Conservation (phyloP, 2,113 vertebrate species). For the Genyomyrus donnyi region DNA sequence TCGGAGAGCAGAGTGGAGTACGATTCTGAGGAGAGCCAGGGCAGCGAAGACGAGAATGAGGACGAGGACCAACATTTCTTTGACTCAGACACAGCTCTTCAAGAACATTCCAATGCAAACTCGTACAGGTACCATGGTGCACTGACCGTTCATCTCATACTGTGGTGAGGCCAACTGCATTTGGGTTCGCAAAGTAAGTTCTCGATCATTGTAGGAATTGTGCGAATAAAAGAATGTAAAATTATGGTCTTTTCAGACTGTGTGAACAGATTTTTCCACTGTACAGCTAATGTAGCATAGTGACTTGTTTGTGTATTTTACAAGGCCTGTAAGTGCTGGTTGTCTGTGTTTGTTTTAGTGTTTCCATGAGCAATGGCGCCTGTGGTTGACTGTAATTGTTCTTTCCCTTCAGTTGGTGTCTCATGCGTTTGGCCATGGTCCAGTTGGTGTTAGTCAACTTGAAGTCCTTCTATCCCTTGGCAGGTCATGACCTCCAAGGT, state of each 20-base stretch:
- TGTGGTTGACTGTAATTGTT: background rate
- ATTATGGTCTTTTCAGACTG: background rate
- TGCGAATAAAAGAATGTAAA: background rate
- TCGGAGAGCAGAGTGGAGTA: constrained; percentile 75
- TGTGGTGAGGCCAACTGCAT: background rate
- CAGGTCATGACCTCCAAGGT: constrained; percentile 95
- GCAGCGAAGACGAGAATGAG: constrained; percentile 71
- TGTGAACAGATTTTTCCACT: background rate
- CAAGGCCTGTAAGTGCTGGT: background rate
- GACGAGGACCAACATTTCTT: constrained; percentile 57
- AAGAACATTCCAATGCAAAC: constrained; percentile 89
- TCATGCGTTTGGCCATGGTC: constrained; percentile 95
- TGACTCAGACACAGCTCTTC: constrained; percentile 62
- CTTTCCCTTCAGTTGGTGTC: constrained; percentile 77
- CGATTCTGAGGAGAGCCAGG: constrained; percentile 90
- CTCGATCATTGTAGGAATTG: background rate
- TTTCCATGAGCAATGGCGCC: background rate
- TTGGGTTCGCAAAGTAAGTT: background rate
- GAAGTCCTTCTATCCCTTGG: constrained; percentile 89
- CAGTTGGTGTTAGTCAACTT: constrained; percentile 87
- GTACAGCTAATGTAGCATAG: background rate
- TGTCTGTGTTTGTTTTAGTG: background rate
- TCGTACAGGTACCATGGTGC: constrained; percentile 77
- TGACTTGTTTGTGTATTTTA: background rate
- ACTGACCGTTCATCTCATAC: background rate